phyloP scores from a whole-genome alignment of 2,888 invertebrate species.

The Chrysopilus asiliformis region DNA sequence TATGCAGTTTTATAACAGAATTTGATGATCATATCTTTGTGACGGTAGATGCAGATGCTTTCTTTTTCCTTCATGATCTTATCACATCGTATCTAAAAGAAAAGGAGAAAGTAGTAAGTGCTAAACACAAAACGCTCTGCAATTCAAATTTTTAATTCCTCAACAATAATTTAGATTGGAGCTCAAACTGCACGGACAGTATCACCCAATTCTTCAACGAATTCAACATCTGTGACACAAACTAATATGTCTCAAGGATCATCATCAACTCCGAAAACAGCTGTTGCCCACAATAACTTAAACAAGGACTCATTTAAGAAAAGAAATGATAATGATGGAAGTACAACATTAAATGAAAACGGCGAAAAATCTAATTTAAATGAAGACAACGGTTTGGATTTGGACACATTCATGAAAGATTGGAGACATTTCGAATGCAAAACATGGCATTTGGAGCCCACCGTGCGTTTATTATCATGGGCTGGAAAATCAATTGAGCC shows the following conservation, averaged over 20 bases:
- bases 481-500: constrained; percentile 95
- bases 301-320: neutral
- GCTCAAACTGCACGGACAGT: constrained; percentile 31
- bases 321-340: constrained; percentile 10
- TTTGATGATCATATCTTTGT: constrained; percentile 98
- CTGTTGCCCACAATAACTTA: constrained; percentile 9
- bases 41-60: constrained; percentile 94
- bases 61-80: constrained; percentile 94
- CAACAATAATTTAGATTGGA: constrained; percentile 28
- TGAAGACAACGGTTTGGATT: constrained; percentile 26
- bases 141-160: constrained; percentile 1
- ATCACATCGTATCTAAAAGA: constrained; percentile 93
- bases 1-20: constrained; percentile 95
- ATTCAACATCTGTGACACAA: constrained; percentile 16
- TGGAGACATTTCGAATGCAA: constrained; percentile 85
- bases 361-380: neutral
- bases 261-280: constrained; percentile 17
- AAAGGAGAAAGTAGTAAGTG: constrained; percentile 66
- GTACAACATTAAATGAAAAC: constrained; percentile 4
- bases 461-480: constrained; percentile 74
- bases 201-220: constrained; percentile 33
- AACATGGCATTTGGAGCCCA: constrained; percentile 94
- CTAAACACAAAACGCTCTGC: neutral
- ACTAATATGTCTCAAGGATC: constrained; percentile 16
- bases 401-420: constrained; percentile 62